Base-by-base conservation (phyloP, 2,888 invertebrate genomes). In the Hipparchia sbordonii region DNA sequence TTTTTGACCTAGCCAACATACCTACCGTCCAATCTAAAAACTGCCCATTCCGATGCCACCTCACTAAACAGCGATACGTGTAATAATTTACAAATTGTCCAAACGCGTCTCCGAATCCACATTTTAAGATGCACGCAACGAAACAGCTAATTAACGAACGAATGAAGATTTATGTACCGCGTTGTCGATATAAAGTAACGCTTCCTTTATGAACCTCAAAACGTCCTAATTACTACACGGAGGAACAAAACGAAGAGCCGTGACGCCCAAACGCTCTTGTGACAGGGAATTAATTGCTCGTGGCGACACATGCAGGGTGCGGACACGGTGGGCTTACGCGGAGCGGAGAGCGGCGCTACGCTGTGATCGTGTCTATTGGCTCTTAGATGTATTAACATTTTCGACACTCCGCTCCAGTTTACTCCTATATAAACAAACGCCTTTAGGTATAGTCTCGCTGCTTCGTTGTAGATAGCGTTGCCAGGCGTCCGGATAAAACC, bases 171-270 rank as follows among this genome's bases (percentile, higher is more conserved):
- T 93, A 93, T 92, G 90, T 91, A 81, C 86, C 91, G 92, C 89
- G 87, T 91, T 92, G 92, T 93, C 93, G 91, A 93, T 93, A 91
- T 92, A 92, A 92, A 93, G 92, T 91, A 91, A 91, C 90, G 89
- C 84, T 93, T 92, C 92, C 93, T 92, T 93, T 92, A 93, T 91
- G 91, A 93, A 89, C 90, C 90, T 93, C 92, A 92, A 91, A 93
- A 93, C 91, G 92, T 93, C 93, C 93, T 93, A 93, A 93, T 93
- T 93, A 93, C 93, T 89, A 90, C 89, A 89, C 91, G 89, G 89
- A 87, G 83, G 86, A 86, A 88, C 91, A 92, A 92, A 91, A 91
- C 87, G 88, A 93, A 86, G 81, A 90, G 85, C 85, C 82, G 80
- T 85, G 92, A 93, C 91, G 92, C 92, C 91, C 92, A 92, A 93